Evolutionary conservation across 2,113 vertebrate species (phyloP), one percentile per base, ranked within the genome.

Genomic region (Petaurus breviceps): DNA sequence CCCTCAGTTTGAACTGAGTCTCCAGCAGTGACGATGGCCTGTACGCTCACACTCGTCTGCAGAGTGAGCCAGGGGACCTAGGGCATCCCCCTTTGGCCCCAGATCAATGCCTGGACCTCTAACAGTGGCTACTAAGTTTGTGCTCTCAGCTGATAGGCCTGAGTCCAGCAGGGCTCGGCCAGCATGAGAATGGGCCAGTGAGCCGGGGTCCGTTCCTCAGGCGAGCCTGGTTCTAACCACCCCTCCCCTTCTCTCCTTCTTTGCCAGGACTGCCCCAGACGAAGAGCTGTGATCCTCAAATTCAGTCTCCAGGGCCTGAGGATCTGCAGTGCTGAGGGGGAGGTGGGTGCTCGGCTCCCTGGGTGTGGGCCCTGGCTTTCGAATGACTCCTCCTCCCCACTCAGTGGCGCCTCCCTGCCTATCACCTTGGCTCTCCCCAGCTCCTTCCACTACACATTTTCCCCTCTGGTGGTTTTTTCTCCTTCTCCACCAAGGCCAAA

Each of bases 301-400:
- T 99, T 99, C 98, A 99, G 99, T 92, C 97, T 99, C 94, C 99
- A 99, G 98, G 99, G 99, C 1, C 98, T 99, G 97, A 99, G 99
- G 98, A 99, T 99, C 98, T 99, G 99, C n/a, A 97, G 99, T 0
- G 98, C 99, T 24, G 99, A 99, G 22, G 99, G 99, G 23, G 99
- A 99, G 97, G 99, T 99, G 98, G 96, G 98, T 94, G 57, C 54
- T 53, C 0, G 0, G 24, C 61, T n/a, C 37, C 14, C 49, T 11
- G 54, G 68, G 92, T n/a, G 50, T 43, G 10, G 91, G 91, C n/a
- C 77, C 50, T 28, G 89, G 0, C 24, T 49, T 16, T 3, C 2
- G 51, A 31, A 12, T 10, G 46, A 10, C 3, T 28, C 89, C 55
- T 68, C 51, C 90, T 91, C 0, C 84, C 92, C 55, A 46, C 24